A percentile compares a stretch with the other conserved stretches of the same genome.
Evolutionary conservation across 2,113 vertebrate genomes (phyloP).

Genomic region (Pachypanchax playfairii): DNA sequence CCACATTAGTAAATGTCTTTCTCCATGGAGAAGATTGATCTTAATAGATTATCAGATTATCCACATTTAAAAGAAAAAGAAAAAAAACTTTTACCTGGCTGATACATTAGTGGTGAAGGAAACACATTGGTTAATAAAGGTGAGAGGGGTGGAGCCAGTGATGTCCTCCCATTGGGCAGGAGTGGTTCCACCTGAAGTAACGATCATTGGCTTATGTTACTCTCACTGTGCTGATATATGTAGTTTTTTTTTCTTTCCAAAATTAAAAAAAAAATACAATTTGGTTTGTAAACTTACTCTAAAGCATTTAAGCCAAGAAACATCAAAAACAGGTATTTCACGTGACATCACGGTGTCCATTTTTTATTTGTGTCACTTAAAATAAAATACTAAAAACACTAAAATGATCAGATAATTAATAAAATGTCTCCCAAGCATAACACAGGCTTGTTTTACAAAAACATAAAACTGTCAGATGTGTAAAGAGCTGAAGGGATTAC

Average conservation of each 20-base stretch:
- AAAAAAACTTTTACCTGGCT: conserved; percentile 84
- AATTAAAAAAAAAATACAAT: not conserved
- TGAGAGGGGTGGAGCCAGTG: conserved; percentile 95
- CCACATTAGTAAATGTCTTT: conserved; percentile 10
- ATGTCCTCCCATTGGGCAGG: conserved; percentile 99
- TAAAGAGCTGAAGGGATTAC: too few relatives aligned
- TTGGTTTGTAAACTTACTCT: not conserved
- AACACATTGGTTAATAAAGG: conserved; percentile 96
- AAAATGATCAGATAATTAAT: too few relatives aligned
- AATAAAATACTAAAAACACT: not conserved
- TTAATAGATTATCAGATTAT: too few relatives aligned
- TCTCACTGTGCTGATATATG: not conserved
- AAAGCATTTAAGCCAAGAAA: not conserved
- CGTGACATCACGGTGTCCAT: too few relatives aligned
- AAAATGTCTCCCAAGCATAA: too few relatives aligned
- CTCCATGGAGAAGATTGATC: too few relatives aligned
- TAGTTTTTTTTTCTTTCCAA: conserved; percentile 5
- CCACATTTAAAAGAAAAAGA: not conserved
- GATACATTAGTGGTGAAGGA: conserved; percentile 99
- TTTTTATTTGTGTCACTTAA: too few relatives aligned
- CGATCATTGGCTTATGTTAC: conserved; percentile 11
- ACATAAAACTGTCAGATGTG: too few relatives aligned
- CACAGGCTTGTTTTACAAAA: too few relatives aligned
- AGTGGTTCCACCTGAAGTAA: conserved; percentile 90
- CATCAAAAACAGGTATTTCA: not conserved